Conservation (phyloP, 2,113 vertebrate genomes). For the Chlorodrepanis virens region DNA sequence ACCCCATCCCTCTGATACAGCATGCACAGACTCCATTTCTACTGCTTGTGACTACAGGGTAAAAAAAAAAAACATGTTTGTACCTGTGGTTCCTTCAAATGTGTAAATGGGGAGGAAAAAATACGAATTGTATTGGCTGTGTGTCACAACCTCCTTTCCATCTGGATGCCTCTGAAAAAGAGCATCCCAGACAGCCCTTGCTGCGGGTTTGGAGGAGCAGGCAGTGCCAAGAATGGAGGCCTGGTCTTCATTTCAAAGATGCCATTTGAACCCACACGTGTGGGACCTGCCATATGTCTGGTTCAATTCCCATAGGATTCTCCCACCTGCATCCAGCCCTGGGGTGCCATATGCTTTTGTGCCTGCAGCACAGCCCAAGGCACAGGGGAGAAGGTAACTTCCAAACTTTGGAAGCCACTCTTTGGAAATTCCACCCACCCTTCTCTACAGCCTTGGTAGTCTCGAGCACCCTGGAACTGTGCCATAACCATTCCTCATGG, state of each 20-base stretch:
- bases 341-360: rapidly evolving
- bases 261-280: background rate
- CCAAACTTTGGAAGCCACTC: background rate
- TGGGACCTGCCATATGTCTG: background rate
- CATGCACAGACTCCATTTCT: constrained; percentile 8
- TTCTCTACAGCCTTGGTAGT: background rate
- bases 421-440: background rate
- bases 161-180: background rate
- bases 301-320: background rate
- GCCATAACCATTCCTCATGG: background rate
- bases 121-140: background rate
- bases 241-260: background rate
- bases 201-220: background rate
- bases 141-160: background rate
- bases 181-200: background rate
- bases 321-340: background rate
- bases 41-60: background rate
- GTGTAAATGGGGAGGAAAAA: background rate
- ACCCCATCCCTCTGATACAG: background rate
- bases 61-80: background rate
- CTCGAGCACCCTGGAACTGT: background rate
- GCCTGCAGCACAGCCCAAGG: background rate
- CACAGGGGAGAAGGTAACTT: background rate
- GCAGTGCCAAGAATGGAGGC: background rate
- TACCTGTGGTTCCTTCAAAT: background rate